Evolutionary conservation across 2,113 vertebrate genomes (phyloP).

Genomic region (Cyanoderma ruficeps): DNA sequence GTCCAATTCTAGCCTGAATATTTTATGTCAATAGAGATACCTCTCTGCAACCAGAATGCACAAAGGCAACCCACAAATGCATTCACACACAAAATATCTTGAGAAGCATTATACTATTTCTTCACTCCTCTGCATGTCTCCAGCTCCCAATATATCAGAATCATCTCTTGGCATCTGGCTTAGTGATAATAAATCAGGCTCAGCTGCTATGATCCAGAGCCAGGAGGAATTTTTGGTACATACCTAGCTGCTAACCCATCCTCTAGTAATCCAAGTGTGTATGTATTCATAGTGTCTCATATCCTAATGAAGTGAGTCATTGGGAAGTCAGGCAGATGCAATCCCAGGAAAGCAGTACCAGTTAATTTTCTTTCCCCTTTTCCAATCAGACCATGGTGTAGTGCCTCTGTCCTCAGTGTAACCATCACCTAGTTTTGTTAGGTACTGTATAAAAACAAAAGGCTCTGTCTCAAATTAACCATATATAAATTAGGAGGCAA

Average conservation of each 20-base stretch:
- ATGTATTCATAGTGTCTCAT: background rate
- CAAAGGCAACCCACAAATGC: background rate
- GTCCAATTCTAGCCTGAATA: background rate
- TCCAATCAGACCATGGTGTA: background rate
- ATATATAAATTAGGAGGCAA: background rate
- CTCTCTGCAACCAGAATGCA: background rate
- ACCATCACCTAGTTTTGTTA: background rate
- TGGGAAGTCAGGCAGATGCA: background rate
- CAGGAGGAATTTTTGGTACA: background rate
- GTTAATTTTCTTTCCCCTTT: background rate
- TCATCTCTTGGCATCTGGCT: background rate
- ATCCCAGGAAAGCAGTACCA: background rate
- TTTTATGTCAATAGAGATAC: background rate
- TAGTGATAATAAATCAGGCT: background rate
- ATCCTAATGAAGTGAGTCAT: background rate
- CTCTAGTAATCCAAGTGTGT: background rate
- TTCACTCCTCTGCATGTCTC: background rate
- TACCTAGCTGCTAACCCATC: background rate
- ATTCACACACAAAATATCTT: background rate
- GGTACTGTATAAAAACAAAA: background rate
- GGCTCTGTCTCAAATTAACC: background rate
- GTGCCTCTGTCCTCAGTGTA: background rate
- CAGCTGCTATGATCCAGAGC: background rate
- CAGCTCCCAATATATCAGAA: background rate
- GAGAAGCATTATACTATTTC: background rate